These are phyloP conservation scores for Mus spretus DNA, from an alignment of 2,797 vertebrate genomes.

Conservation along the genomic window DNA sequence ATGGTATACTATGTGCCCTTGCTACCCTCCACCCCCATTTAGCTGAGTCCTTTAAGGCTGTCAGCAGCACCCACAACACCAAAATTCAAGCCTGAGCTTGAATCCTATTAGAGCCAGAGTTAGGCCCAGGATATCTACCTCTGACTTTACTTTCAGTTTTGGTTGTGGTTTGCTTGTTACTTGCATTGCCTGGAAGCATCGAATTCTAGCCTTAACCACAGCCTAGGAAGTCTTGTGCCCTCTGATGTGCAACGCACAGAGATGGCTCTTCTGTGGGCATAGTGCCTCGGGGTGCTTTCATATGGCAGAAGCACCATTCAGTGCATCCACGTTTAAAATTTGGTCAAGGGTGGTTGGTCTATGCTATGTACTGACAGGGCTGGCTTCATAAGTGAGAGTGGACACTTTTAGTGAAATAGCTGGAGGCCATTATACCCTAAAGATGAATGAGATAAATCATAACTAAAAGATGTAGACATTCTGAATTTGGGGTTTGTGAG, in stretches of 20 bases:
- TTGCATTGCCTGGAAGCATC: neutral
- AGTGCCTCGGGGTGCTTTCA: neutral
- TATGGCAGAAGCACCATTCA: neutral
- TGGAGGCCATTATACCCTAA: constrained; percentile 39
- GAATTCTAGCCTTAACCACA: neutral
- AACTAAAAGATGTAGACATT: constrained; percentile 44
- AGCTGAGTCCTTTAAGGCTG: neutral
- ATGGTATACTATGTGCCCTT: neutral
- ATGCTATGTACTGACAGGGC: neutral
- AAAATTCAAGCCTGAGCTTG: neutral
- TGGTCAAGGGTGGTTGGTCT: neutral
- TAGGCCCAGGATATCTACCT: neutral
- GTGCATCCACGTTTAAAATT: neutral
- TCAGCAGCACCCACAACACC: neutral
- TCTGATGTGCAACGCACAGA: neutral
- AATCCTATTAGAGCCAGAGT: constrained; percentile 6
- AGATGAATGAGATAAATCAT: constrained; percentile 52
- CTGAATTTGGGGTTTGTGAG: constrained; percentile 46
- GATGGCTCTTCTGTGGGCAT: neutral
- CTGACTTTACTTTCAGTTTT: constrained; percentile 22
- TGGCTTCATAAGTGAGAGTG: neutral
- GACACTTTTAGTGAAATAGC: constrained; percentile 21
- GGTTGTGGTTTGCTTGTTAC: constrained; percentile 16
- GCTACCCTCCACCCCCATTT: neutral
- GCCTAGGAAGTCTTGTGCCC: neutral